Evolutionary conservation across 2,797 vertebrate species (phyloP), one percentile per base, ranked within the genome.

Genomic region (Ctenopoma multispine): DNA sequence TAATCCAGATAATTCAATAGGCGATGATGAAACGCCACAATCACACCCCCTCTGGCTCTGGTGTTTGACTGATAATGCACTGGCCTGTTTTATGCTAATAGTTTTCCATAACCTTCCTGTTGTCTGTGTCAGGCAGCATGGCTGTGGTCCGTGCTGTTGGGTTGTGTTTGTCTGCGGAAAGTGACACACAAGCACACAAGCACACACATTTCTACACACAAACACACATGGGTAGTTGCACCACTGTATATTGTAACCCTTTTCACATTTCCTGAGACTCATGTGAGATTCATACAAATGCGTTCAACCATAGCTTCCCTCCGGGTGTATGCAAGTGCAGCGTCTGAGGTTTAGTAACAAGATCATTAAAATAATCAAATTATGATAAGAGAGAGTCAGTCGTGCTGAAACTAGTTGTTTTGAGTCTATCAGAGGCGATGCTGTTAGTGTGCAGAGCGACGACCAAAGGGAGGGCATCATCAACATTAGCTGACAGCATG

Each of bases 341-440:
- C 69, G 72, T 89, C 89, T 88, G 87, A 87, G 85, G 77, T 89
- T 87, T 75, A 80, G 91, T 87, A 93, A 93, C 87, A 89, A 93
- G 92, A 93, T 94, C 93, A 94, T 95, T 94, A 94, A 95, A 95
- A 95, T 95, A 95, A 95, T 95, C 92, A 93, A 92, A 94, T 94
- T 94, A 95, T 90, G 86, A 92, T 93, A 92, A 94, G 85, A 86
- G 84, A 82, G 84, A 94, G 85, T 88, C 89, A 92, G 88, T 89
- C 87, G 83, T 88, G 94, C 91, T 90, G 90, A 93, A 91, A 92
- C 59, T 83, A 76, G 81, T 87, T 90, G 86, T 91, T 92, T 81
- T 85, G 89, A 94, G 91, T 88, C 85, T 87, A 90, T 92, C 90
- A 91, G 82, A 79, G 86, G 91, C 73, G 48, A 87, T 61, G 87